These are phyloP conservation scores for Saguinus imperator DNA, from an alignment of 2,113 vertebrate species.

Conservation along the genomic window DNA sequence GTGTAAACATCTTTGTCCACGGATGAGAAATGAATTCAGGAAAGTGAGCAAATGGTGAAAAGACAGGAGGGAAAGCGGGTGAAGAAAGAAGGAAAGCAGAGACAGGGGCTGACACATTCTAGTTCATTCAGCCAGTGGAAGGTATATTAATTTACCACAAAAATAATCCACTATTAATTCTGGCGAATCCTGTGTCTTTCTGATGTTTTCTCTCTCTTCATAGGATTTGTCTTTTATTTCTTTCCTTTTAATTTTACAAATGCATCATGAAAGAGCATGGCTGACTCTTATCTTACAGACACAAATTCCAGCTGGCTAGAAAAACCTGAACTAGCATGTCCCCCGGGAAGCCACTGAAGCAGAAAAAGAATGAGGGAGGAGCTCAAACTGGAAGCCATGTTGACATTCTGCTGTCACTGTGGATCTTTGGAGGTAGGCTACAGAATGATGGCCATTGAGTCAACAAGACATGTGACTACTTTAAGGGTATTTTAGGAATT, in stretches of 20 bases:
- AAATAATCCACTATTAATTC: conserved; percentile 31
- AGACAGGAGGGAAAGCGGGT: conserved; percentile 18
- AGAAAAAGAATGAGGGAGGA: conserved; percentile 79
- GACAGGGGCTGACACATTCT: conserved; percentile 75
- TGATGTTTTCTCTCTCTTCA: conserved; percentile 37
- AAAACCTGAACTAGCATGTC: conserved; percentile 82
- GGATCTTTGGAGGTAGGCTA: conserved; percentile 63
- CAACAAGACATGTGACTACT: conserved; percentile 66
- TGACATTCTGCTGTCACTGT: conserved; percentile 71
- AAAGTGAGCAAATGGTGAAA: conserved; percentile 28
- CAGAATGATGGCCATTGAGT: conserved; percentile 54
- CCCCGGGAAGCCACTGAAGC: conserved; percentile 73
- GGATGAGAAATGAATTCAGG: conserved; percentile 66
- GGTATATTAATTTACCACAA: conserved; percentile 38
- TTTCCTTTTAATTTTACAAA: conserved; percentile 62
- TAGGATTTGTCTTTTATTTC: conserved; percentile 63
- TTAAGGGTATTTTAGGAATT: conserved; percentile 57
- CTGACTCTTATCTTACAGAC: conserved; percentile 56
- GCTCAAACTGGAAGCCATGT: conserved; percentile 84
- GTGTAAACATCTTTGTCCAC: conserved; percentile 90
- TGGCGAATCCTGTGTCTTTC: conserved; percentile 24
- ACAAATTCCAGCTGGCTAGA: conserved; percentile 83
- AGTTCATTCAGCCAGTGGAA: conserved; percentile 84
- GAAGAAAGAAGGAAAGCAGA: conserved; percentile 58
- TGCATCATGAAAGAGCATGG: conserved; percentile 52